Evolutionary conservation across 2,888 invertebrate species (phyloP).

Genomic region (Eristalis intricaria): DNA sequence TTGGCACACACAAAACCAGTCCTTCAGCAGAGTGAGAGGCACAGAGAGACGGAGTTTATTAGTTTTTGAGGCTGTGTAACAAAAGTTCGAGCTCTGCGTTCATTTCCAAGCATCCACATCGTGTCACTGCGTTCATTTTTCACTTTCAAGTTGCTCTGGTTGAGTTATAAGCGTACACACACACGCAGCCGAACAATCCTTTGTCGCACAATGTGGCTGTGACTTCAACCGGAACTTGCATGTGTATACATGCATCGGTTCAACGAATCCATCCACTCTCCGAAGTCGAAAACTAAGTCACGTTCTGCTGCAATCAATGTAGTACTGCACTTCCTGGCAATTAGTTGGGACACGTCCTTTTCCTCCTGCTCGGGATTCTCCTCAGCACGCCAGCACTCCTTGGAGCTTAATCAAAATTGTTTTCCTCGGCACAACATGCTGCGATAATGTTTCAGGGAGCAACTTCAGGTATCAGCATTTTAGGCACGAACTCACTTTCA

Average conservation of each 20-base stretch:
- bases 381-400: background rate
- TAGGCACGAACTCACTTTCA: constrained; percentile 61
- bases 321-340: constrained; percentile 47
- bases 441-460: constrained; percentile 39
- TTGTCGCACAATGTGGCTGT: background rate
- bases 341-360: constrained; percentile 21
- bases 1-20: background rate
- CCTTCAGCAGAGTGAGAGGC: background rate
- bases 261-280: constrained; percentile 11
- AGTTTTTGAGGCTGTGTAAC: background rate
- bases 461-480: constrained; percentile 28
- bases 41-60: background rate
- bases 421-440: constrained; percentile 34
- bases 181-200: background rate
- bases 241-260: background rate
- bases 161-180: too few species aligned
- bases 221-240: background rate
- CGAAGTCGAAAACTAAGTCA: constrained; percentile 48
- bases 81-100: background rate
- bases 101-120: background rate
- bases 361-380: background rate
- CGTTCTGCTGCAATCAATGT: constrained; percentile 58
- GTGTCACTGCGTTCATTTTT: background rate
- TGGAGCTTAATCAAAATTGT: constrained; percentile 41
- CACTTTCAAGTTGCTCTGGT: background rate